These are phyloP conservation scores for Pipistrellus nathusii DNA, from an alignment of 2,797 vertebrate species.

Conservation along the genomic window DNA sequence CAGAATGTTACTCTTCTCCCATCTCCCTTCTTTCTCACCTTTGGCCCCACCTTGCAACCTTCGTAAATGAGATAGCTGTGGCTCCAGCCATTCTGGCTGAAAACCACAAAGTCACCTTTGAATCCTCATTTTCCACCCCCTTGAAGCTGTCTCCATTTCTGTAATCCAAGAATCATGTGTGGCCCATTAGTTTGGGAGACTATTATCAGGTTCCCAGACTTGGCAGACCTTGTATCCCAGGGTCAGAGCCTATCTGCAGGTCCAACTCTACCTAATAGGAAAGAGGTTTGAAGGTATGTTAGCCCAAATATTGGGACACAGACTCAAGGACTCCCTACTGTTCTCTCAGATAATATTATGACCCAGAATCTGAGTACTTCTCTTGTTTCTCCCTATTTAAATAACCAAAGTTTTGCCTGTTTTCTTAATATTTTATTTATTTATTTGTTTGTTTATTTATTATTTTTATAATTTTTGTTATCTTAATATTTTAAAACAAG, in stretches of 20 bases:
- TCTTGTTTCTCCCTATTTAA: neutral
- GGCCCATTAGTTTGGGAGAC: neutral
- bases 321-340: neutral
- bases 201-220: neutral
- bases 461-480: too few species aligned
- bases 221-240: neutral
- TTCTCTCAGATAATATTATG: neutral
- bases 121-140: slow-evolving; percentile 19
- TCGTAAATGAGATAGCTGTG: neutral
- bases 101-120: slow-evolving; percentile 52
- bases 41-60: neutral
- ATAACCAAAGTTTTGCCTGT: neutral
- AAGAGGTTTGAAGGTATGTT: neutral
- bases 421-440: neutral
- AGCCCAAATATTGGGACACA: neutral
- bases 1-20: neutral
- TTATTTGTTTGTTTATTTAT: too few species aligned
- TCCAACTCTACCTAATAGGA: neutral
- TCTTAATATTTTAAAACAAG: neutral
- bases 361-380: neutral
- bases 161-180: slow-evolving; percentile 39
- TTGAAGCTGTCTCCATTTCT: slow-evolving; percentile 46
- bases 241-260: neutral
- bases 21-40: slow-evolving; percentile 17
- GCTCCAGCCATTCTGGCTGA: neutral